Base-by-base conservation (phyloP, 1,140 invertebrate genomes). In the Marisa cornuarietis region DNA sequence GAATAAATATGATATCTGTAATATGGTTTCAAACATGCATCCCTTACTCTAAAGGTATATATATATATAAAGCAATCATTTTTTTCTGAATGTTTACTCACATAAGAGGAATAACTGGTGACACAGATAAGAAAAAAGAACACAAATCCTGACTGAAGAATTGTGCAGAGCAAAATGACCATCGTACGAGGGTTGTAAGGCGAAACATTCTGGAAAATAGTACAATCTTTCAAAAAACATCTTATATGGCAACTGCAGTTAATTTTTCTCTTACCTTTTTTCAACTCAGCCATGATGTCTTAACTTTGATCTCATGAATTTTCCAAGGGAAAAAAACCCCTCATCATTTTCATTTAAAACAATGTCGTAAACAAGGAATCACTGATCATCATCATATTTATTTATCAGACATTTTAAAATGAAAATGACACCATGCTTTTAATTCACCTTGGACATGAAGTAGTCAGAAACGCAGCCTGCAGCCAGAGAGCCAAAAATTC, bases 401-500 rank as follows among this genome's bases (percentile, higher is more conserved):
- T 11, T 18, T 58, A 18, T 58, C 54, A 58, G 31, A 58, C 54
- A 11, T 31, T 54, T 26, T 76, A 66, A 77, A 42, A 78, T 22
- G 54, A 24, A 71, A 66, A 54, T 52, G 71, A 22, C 54, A 42
- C 31, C 31, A 0, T 42, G 31, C 2, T 51, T 16, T 16, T 11
- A 51, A 65, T 76, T 84, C 80, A 91, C 88, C 84, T 88, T 89
- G 62, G 83, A 84, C 9, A 91, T 80, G 18, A 90, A 76, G 58
- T 84, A 84, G 83, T 92, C 92, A 22, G 92, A 92, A 3, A 91
- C 63, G 76, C 90, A 91, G 20, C 92, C 92, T 13, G 92, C 90
- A 2, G 88, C n/a, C 72, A 92, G 86, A 51, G 91, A 91, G 26
- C 92, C 92, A 54, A 92, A 82, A 80, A 92, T 91, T 1, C 92